A percentile compares a stretch with the other conserved stretches of the same genome.
These are phyloP conservation scores for Heteromormyrus szaboi DNA, from an alignment of 2,797 vertebrate genomes.

Conservation along the genomic window DNA sequence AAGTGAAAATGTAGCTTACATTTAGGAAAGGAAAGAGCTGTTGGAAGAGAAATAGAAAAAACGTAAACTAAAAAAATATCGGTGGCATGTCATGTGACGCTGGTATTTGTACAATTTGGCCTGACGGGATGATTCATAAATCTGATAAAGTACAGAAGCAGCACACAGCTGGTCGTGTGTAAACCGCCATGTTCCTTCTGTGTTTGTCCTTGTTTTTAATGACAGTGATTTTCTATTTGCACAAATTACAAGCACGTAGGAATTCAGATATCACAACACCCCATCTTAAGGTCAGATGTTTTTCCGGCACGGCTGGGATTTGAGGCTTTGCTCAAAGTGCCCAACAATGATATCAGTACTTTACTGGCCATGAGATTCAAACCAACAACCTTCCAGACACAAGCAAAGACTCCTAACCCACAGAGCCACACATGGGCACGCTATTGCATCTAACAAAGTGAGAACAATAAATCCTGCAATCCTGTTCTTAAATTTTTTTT, in stretches of 20 bases:
- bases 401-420: background rate
- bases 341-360: background rate
- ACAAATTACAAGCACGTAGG: background rate
- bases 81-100: background rate
- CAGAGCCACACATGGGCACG: background rate
- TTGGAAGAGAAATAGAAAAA: conserved; percentile 28
- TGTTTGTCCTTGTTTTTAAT: background rate
- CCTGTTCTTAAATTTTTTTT: background rate
- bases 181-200: background rate
- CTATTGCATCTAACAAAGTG: background rate
- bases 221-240: background rate
- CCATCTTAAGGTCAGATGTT: background rate
- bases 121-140: background rate
- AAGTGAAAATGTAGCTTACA: background rate
- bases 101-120: background rate
- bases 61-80: background rate
- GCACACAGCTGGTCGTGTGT: background rate
- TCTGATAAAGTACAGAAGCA: background rate
- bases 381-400: background rate
- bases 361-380: background rate
- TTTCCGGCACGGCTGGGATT: background rate
- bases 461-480: background rate
- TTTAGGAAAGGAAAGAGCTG: conserved; percentile 32
- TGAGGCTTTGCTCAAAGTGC: background rate
- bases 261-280: background rate